Percentiles rank a stretch among this genome's conserved stretches.
Conservation (phyloP, 1,140 invertebrate species). For the Muscidifurax raptorellus region DNA sequence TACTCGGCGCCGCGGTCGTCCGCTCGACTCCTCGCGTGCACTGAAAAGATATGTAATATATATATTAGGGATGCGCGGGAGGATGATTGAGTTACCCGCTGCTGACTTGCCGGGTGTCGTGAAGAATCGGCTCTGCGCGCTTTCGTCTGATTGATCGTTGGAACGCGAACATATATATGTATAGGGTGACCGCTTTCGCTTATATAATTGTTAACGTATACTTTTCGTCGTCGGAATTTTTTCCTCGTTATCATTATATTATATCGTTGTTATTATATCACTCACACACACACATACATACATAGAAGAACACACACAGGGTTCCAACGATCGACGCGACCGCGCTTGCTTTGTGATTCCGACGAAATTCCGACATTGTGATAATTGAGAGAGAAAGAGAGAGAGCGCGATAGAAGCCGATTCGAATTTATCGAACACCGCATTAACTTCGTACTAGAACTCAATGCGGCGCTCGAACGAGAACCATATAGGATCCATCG, state of each 20-base stretch:
- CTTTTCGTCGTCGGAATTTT: no score
- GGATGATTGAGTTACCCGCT: neutral
- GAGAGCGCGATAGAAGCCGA: no score
- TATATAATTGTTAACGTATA: no score
- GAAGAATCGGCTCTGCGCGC: neutral
- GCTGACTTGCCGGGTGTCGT: neutral
- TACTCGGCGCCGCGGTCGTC: neutral
- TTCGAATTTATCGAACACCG: neutral
- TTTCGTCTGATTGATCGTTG: neutral
- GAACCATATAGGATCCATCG: neutral
- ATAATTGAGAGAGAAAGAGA: neutral
- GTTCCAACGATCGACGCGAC: neutral
- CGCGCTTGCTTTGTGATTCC: neutral
- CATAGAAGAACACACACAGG: no score
- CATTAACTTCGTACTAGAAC: neutral
- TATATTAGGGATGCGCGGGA: no score
- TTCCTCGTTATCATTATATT: no score
- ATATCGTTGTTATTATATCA: no score
- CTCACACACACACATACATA: no score
- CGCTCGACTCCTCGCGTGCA: neutral
- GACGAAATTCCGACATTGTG: neutral
- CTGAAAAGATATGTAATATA: slow-evolving; percentile 7
- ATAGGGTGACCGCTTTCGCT: no score
- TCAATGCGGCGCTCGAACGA: neutral
- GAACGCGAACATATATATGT: no score